phyloP scores from a whole-genome alignment of 1,140 invertebrate species.

The Leptoteleia sp. region DNA sequence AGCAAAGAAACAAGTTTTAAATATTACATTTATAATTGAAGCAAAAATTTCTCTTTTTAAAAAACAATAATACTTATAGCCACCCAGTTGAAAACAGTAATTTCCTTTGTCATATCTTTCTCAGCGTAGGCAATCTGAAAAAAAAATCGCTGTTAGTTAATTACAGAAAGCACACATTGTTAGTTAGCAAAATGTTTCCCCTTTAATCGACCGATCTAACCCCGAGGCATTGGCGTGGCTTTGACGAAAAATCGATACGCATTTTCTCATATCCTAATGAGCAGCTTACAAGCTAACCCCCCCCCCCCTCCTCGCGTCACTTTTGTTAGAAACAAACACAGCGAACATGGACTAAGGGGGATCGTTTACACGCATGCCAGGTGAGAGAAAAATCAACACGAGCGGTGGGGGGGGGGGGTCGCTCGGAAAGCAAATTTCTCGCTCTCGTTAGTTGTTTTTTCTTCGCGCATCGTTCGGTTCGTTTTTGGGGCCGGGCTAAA shows the following conservation, averaged over 20 bases:
- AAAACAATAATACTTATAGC: no score
- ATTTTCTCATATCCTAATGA: slow-evolving; percentile 30
- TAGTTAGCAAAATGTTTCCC: no score
- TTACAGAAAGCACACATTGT: no score
- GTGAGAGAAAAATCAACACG: slow-evolving; percentile 56
- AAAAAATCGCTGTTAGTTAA: no score
- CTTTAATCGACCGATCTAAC: no score
- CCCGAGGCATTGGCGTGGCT: slow-evolving; percentile 20
- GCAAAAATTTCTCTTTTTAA: no score
- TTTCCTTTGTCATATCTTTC: no score
- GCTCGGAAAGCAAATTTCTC: slow-evolving; percentile 28
- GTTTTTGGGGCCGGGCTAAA: slow-evolving; percentile 40
- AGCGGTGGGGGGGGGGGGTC: no score
- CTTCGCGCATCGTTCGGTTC: slow-evolving; percentile 21
- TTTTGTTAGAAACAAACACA: slow-evolving; percentile 47
- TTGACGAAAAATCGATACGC: slow-evolving; percentile 27
- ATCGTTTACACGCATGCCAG: slow-evolving; percentile 44
- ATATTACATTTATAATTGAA: no score
- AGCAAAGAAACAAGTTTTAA: no score
- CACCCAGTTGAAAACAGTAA: no score
- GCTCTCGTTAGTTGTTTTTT: slow-evolving; percentile 41
- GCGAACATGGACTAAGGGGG: slow-evolving; percentile 41
- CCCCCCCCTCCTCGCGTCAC: slow-evolving; percentile 15
- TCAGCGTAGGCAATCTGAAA: no score
- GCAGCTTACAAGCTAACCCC: slow-evolving; percentile 21